Base-by-base conservation (phyloP, 2,888 invertebrate genomes). In the Poecilobothrus nobilitatus region DNA sequence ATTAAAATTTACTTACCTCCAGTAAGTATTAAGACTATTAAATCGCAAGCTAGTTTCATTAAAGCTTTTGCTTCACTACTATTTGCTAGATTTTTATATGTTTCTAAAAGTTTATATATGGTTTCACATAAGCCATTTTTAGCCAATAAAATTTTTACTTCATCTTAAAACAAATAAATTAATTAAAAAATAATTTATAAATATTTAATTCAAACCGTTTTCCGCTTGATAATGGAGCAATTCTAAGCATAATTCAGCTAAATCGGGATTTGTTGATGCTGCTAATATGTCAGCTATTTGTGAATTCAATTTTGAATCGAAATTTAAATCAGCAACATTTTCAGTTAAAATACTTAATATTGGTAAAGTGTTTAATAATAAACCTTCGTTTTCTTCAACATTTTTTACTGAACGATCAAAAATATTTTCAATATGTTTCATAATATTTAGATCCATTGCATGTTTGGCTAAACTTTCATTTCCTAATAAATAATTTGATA, bases 1-100 rank as follows among this genome's bases (percentile, higher is more conserved):
- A 22, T 63, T 20, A 20, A 65, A 64, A 27, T 18, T 33, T 65
- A 65, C 8, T 78, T 81, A 93, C 94, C 94, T 82, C 93, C 94
- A 69, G 92, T 94, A 63, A 95, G 83, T 70, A 95, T 89, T 67
- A 92, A 86, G 41, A 94, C 90, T 73, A 95, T 87, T 53, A 95
- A 85, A 80, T 95, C 94, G 76, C 94, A 94, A 27, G 94, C 92
- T 78, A 91, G 86, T 82, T 93, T 94, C 81, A 92, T 85, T 7
- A 91, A 84, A 3, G 89, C 86, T 63, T 63, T 63, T 21, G 86
- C 86, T 71, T 81, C 82, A 72, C 88, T 89, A 73, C 89, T 88
- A 76, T 88, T 88, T 68, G 85, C 85, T 69, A 86, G 83, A 74
- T 82, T 84, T 78, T 85, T 88, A 76, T 89, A 87, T 74, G 88